A percentile compares a stretch with the other conserved stretches of the same genome.
Conservation (phyloP, 1,140 invertebrate species). For the Sitobion miscanthi region DNA sequence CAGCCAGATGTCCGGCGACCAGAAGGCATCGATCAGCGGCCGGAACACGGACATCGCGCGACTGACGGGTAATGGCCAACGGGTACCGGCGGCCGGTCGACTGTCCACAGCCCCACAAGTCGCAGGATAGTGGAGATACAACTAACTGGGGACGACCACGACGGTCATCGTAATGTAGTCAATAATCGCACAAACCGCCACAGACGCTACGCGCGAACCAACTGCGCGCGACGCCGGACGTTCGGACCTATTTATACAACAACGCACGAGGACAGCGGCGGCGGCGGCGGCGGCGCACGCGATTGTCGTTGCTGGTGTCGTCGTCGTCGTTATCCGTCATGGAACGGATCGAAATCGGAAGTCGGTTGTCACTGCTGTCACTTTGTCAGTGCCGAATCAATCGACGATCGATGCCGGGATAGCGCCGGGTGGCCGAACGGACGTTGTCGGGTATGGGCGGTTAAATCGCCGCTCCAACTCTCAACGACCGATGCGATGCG, state of each 20-base stretch:
- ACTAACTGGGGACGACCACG: neutral
- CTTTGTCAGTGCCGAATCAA: neutral
- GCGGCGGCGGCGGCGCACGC: no score
- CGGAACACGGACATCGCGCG: neutral
- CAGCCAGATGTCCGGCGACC: conserved; percentile 84
- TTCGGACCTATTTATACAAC: neutral
- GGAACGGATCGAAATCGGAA: conserved; percentile 27
- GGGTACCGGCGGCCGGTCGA: neutral
- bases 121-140: neutral
- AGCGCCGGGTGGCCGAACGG: neutral
- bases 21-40: conserved; percentile 70
- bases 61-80: neutral
- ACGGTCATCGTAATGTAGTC: neutral
- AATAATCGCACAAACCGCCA: neutral
- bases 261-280: neutral
- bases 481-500: neutral
- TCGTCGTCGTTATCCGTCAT: neutral
- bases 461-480: conserved; percentile 23
- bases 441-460: conserved; percentile 38
- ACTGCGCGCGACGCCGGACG: neutral
- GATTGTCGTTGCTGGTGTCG: neutral
- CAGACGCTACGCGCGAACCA: neutral
- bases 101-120: neutral
- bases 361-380: no score
- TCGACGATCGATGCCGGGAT: neutral